Percentiles rank a stretch among this genome's conserved stretches.
phyloP scores from a whole-genome alignment of 2,113 vertebrate species.

The Lichenostomus cassidix region DNA sequence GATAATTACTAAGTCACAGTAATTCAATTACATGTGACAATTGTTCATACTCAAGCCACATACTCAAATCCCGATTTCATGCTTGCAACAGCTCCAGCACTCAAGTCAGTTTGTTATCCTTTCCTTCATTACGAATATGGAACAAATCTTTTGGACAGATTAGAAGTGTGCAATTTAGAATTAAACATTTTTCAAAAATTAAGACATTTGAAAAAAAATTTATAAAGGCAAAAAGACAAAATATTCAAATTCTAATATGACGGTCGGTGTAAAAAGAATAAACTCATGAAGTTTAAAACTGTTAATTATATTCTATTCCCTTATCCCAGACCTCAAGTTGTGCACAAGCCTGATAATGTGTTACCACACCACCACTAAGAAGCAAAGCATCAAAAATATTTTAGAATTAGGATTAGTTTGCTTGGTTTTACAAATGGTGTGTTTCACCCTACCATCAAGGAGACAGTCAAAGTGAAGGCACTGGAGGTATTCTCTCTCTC shows the following conservation, averaged over 20 bases:
- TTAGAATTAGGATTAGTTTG: background rate
- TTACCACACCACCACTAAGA: background rate
- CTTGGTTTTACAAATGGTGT: background rate
- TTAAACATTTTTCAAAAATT: background rate
- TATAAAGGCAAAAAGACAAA: background rate
- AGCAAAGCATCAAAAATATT: background rate
- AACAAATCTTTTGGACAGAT: background rate
- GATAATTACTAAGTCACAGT: background rate
- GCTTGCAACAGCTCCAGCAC: background rate
- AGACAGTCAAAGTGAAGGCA: slow-evolving; percentile 98
- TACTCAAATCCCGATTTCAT: background rate
- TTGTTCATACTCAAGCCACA: background rate
- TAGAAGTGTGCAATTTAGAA: background rate
- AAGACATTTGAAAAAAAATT: background rate
- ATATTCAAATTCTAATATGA: background rate
- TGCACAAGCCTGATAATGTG: background rate
- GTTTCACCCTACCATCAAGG: slow-evolving; percentile 86
- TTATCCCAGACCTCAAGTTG: background rate
- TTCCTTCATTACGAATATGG: background rate
- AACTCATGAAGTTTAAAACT: background rate
- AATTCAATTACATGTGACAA: background rate
- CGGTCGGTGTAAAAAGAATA: background rate
- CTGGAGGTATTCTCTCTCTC: slow-evolving; percentile 94
- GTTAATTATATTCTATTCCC: background rate
- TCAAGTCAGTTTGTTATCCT: background rate